Conservation (phyloP, 2,888 invertebrate species). For the Platycnemis pennipes region DNA sequence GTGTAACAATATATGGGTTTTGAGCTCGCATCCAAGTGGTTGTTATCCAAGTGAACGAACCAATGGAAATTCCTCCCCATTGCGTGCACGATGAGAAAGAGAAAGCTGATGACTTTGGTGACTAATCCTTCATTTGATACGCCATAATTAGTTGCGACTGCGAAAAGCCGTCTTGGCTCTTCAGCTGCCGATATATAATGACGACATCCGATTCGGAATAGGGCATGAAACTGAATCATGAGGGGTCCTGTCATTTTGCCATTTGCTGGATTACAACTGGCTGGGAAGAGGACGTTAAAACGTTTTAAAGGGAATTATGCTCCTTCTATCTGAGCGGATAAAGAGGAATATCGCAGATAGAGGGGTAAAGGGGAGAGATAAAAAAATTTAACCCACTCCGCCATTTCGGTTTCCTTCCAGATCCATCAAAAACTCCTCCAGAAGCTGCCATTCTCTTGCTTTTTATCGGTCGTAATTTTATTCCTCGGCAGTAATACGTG, state of each 20-base stretch:
- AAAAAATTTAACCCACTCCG: conserved; percentile 50
- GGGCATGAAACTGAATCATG: conserved; percentile 60
- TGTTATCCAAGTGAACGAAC: conserved; percentile 1
- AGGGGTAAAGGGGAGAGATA: conserved; percentile 39
- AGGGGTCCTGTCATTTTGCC: conserved; percentile 40
- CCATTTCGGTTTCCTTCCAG: conserved; percentile 58
- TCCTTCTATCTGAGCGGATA: conserved; percentile 4
- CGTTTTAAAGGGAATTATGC: conserved; percentile 67
- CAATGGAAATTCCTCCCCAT: background rate
- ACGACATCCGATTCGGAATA: conserved; percentile 45
- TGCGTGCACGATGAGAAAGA: background rate
- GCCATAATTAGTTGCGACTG: conserved; percentile 61
- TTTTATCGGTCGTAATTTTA: conserved; percentile 64
- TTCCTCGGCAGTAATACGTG: conserved; percentile 62
- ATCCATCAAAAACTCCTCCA: conserved; percentile 67
- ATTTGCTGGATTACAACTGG: conserved; percentile 50
- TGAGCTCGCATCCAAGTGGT: background rate
- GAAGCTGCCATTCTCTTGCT: conserved; percentile 50
- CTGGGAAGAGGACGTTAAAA: conserved; percentile 44
- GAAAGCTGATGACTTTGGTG: conserved; percentile 5
- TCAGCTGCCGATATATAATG: conserved; percentile 61
- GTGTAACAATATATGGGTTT: background rate
- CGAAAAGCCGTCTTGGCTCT: conserved; percentile 20
- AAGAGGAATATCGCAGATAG: conserved; percentile 48
- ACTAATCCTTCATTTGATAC: conserved; percentile 43